Conservation (phyloP, 2,888 invertebrate genomes). For the Lasius platythorax region DNA sequence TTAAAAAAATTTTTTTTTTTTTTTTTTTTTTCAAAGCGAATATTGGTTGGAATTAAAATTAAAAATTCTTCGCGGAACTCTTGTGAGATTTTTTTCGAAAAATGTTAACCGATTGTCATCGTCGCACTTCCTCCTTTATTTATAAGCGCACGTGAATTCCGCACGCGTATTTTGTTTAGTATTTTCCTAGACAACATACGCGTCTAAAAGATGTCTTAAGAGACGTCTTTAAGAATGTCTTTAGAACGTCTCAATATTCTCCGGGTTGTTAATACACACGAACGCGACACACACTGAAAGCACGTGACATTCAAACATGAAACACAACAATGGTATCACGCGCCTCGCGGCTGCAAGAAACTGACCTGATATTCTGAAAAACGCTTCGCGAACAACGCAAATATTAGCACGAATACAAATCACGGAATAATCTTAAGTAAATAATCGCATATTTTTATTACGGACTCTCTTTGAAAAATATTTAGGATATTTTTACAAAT, state of each 20-base stretch:
- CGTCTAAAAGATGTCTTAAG: background rate
- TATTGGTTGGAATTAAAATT: background rate
- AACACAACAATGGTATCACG: background rate
- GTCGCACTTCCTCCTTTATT: background rate
- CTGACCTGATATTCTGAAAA: background rate
- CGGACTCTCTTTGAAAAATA: background rate
- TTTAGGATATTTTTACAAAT: background rate
- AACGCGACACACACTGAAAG: background rate
- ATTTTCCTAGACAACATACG: background rate
- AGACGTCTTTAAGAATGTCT: background rate
- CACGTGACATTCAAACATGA: background rate
- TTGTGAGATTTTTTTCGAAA: background rate
- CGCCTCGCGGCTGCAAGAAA: background rate
- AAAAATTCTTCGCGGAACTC: no score
- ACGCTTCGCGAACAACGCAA: background rate
- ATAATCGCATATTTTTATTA: background rate
- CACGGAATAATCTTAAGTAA: background rate
- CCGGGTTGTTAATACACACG: background rate
- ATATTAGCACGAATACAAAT: background rate
- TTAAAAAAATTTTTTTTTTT: no score
- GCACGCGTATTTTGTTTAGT: no score
- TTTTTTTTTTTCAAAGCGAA: background rate
- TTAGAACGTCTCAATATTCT: background rate
- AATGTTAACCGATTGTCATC: background rate
- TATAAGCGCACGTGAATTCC: no score